Evolutionary conservation across 2,113 vertebrate genomes (phyloP), one percentile per base, ranked within the genome.

Genomic region (Calyptomena viridis): DNA sequence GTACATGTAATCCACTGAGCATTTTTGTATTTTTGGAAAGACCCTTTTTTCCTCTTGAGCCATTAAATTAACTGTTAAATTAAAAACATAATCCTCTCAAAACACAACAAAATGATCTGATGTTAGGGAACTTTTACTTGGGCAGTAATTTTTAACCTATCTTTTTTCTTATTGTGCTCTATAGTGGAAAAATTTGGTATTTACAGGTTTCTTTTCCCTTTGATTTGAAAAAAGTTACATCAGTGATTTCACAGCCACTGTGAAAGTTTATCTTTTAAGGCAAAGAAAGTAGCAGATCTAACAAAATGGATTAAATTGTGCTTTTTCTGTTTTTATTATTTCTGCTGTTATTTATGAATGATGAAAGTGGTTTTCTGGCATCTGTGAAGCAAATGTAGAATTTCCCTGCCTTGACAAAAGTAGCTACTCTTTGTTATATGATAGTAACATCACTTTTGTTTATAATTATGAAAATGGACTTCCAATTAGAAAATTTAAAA

Each of bases 251-350:
- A 72, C 69, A 84, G 81, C 67, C 50, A 77, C 93, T 97, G 96
- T 97, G 90, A 94, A 97, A 97, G 80, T 71, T 74, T 95, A 93
- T 94, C 91, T 96, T 86, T 82, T 93, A 88, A 94, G 66, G 62
- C 35, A 63, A 90, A 75, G 49, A 55, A 91, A 92, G 67, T 88
- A 95, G 87, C 56, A 76, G 56, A 84, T 92, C 60, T 87, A 46
- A 84, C 92, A 90, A 55, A 42, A 80, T 85, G 2, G 93, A 93
- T 85, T 62, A 95, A 96, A 89, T 83, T 76, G 49, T 69, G 31
- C 24, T 42, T 81, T 87, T 75, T 53, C 42, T 77, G 66, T n/a
- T 52, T 69, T 95, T 96, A 76, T 97, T 96, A 75, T 95, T 96
- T 95, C 52, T 92, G 39, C 56, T 89, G 82, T 94, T 96, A 89